Percentiles rank a stretch among this genome's conserved stretches.
Conservation (phyloP, 1,140 invertebrate genomes). For the Trinorchestia longiramus region DNA sequence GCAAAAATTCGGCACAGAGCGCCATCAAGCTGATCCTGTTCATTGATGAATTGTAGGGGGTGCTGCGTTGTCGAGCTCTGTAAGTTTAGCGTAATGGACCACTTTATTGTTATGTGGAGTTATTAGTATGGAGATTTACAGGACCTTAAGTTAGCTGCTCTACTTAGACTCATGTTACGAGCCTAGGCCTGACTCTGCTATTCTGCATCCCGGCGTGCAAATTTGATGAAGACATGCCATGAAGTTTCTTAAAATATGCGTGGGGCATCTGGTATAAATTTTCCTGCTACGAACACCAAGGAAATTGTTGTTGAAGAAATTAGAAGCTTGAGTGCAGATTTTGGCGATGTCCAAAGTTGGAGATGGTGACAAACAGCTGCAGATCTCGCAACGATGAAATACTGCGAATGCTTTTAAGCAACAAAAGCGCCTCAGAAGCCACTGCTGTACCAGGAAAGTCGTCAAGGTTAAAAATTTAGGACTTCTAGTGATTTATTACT, state of each 20-base stretch:
- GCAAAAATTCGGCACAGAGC: constrained; percentile 35
- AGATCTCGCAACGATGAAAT: neutral
- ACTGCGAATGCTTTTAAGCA: neutral
- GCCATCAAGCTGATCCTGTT: constrained; percentile 22
- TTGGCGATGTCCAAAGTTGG: constrained; percentile 16
- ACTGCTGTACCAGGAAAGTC: neutral
- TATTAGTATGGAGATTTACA: constrained; percentile 45
- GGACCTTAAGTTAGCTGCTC: constrained; percentile 25
- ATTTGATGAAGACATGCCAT: constrained; percentile 42
- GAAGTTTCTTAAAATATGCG: neutral
- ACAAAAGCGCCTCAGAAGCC: neutral
- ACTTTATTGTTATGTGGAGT: constrained; percentile 39
- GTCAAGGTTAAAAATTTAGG: neutral
- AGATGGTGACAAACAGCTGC: neutral
- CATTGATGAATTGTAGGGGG: constrained; percentile 41
- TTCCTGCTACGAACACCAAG: neutral
- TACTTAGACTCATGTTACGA: constrained; percentile 15
- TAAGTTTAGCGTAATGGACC: constrained; percentile 22
- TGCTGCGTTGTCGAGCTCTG: neutral
- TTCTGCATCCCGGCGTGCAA: neutral
- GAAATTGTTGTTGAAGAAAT: neutral
- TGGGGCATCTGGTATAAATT: neutral
- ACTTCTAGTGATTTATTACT: neutral
- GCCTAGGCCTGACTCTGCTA: neutral
- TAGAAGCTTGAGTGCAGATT: neutral